A percentile compares a stretch with the other conserved stretches of the same genome.
phyloP scores from a whole-genome alignment of 2,888 invertebrate genomes.

The Lysandra coridon region DNA sequence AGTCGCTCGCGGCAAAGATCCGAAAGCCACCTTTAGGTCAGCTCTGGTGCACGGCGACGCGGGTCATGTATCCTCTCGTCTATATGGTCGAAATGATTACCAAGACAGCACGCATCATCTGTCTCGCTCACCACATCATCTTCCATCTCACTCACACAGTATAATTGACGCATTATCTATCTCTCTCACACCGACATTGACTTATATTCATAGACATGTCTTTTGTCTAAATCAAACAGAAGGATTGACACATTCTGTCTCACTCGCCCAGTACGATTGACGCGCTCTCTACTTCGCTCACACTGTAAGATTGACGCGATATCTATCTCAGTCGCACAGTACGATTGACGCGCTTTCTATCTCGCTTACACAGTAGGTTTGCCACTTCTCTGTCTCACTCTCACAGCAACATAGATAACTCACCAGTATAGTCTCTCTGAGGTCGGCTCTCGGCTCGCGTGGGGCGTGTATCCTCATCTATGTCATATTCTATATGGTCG shows the following conservation, averaged over 20 bases:
- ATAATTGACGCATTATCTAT: not conserved
- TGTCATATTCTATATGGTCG: constrained; percentile 55
- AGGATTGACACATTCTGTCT: no score
- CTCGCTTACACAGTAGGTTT: constrained; percentile 34
- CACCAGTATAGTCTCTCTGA: constrained; percentile 64
- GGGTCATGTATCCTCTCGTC: no score
- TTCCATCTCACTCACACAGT: constrained; percentile 34
- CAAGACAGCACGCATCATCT: no score
- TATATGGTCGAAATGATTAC: no score
- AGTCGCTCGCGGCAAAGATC: no score
- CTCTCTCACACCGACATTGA: not conserved
- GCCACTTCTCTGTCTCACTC: no score
- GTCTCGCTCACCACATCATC: constrained; percentile 35
- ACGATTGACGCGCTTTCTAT: not conserved
- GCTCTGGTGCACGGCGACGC: no score
- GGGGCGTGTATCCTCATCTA: constrained; percentile 46
- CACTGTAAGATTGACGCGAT: no score
- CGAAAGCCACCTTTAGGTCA: no score
- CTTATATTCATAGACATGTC: no score
- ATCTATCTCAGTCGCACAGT: not conserved
- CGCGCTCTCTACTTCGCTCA: not conserved
- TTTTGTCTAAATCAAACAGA: no score
- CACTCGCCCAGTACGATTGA: not conserved
- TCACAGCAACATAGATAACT: constrained; percentile 37
- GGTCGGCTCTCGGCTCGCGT: constrained; percentile 48